Evolutionary conservation across 2,797 vertebrate genomes (phyloP).

Genomic region (Tiaroga cobitis): DNA sequence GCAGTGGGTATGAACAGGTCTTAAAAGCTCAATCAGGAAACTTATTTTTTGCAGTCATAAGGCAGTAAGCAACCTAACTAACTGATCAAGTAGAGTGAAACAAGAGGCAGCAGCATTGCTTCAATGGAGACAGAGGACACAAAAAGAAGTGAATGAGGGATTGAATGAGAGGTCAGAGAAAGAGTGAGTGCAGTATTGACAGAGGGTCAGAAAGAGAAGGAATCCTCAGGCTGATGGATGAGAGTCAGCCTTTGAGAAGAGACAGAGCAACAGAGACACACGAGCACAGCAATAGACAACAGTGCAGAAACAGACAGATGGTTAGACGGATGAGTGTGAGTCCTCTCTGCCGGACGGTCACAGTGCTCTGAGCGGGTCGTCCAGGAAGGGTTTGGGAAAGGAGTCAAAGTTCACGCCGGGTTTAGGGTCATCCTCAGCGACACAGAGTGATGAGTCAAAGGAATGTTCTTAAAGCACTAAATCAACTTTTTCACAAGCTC

Average conservation of each 20-base stretch:
- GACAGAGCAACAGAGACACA: constrained; percentile 29
- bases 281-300: background rate
- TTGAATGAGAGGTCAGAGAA: constrained; percentile 39
- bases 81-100: background rate
- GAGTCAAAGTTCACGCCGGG: constrained; percentile 57
- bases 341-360: constrained; percentile 4
- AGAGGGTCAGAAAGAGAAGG: constrained; percentile 13
- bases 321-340: constrained; percentile 41
- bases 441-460: constrained; percentile 57
- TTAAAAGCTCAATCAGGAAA: background rate
- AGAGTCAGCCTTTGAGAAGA: constrained; percentile 35
- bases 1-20: background rate
- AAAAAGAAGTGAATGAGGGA: constrained; percentile 11
- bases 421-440: constrained; percentile 56
- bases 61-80: constrained; percentile 8
- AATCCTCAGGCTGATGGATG: constrained; percentile 42
- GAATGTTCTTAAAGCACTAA: constrained; percentile 47
- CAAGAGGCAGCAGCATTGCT: background rate
- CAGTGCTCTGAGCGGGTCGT: constrained; percentile 8
- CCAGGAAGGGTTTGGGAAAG: constrained; percentile 1
- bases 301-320: constrained; percentile 35
- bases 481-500: constrained; percentile 43
- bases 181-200: constrained; percentile 32
- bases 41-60: background rate
- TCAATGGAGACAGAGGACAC: background rate